These are phyloP conservation scores for Rambutsinella grinnellia DNA, from an alignment of 2,888 invertebrate genomes.

Conservation along the genomic window DNA sequence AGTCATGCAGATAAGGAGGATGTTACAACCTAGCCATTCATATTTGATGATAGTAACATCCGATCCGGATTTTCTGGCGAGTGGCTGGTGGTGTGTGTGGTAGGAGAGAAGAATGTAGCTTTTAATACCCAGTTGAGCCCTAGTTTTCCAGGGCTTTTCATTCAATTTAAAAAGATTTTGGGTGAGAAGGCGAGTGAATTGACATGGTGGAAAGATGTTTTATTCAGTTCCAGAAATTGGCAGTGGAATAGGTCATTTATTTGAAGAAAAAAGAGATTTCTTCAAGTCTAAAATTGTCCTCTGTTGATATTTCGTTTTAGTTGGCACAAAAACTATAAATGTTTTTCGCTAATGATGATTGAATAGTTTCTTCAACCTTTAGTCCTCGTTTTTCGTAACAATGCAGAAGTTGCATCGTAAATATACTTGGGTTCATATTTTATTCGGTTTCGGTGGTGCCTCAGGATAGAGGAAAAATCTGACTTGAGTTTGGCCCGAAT, in stretches of 20 bases:
- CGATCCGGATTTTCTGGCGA: neutral
- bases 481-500: neutral
- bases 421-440: no score
- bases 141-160: no score
- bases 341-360: constrained; percentile 48
- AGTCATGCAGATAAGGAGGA: neutral
- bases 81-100: neutral
- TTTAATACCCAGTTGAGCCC: no score
- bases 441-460: neutral
- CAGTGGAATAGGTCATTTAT: neutral
- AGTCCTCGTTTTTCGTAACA: neutral
- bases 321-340: constrained; percentile 11
- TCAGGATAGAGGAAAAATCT: neutral
- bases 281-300: neutral
- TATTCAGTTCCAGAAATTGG: neutral
- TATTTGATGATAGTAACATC: neutral
- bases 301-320: neutral
- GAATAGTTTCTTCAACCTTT: neutral
- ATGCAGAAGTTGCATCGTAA: neutral
- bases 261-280: neutral
- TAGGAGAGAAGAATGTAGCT: no score
- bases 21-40: neutral
- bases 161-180: no score
- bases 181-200: neutral
- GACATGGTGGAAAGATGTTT: neutral